Evolutionary conservation across 1,140 invertebrate genomes (phyloP).

Genomic region (Papilio glaucus): DNA sequence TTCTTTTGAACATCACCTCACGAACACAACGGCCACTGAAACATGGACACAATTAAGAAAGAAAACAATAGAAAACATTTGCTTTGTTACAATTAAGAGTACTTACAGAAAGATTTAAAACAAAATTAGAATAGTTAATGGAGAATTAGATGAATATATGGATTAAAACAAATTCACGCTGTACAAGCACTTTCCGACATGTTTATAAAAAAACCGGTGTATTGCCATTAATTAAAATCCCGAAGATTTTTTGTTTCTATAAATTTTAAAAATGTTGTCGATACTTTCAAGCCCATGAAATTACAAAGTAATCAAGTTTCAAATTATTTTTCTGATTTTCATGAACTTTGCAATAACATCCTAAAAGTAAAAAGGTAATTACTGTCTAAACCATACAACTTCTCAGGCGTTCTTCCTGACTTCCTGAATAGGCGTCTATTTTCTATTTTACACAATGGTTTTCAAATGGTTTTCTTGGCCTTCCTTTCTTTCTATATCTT

Average conservation of each 20-base stretch:
- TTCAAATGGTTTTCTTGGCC: too few relatives aligned
- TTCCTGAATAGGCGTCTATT: too few relatives aligned
- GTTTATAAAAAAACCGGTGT: conserved; percentile 66
- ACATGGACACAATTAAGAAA: conserved; percentile 55
- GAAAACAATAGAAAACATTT: conserved; percentile 43
- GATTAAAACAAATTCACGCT: conserved; percentile 60
- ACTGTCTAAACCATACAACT: too few relatives aligned
- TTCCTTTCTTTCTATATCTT: too few relatives aligned
- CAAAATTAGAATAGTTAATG: conserved; percentile 46
- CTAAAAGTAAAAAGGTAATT: too few relatives aligned
- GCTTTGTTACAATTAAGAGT: conserved; percentile 22
- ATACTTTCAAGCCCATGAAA: too few relatives aligned
- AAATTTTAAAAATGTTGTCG: background rate
- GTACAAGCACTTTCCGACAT: conserved; percentile 75
- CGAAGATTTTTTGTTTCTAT: conserved; percentile 10
- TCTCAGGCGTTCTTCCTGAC: too few relatives aligned
- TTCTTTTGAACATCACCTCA: conserved; percentile 72
- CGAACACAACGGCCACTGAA: conserved; percentile 72
- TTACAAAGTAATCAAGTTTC: too few relatives aligned
- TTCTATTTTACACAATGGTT: too few relatives aligned
- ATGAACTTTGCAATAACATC: too few relatives aligned
- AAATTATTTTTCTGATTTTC: too few relatives aligned
- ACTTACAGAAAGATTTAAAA: conserved; percentile 45
- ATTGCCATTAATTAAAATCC: conserved; percentile 46
- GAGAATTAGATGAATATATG: conserved; percentile 38